Percentiles rank a stretch among this genome's conserved stretches.
Evolutionary conservation across 2,113 vertebrate genomes (phyloP).

Genomic region (Varanus salvator): DNA sequence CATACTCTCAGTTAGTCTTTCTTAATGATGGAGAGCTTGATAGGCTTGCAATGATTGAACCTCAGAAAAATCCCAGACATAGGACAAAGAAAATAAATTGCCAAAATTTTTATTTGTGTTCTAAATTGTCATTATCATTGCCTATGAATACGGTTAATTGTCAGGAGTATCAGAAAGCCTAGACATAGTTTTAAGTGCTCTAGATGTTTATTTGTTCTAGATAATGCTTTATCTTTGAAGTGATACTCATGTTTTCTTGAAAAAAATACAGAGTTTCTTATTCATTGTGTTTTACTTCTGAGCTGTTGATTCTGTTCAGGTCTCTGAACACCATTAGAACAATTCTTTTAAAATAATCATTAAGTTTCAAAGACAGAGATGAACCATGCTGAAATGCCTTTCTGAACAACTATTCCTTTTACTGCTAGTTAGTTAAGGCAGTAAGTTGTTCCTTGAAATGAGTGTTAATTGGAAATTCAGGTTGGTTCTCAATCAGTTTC

Average conservation of each 20-base stretch:
- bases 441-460: not conserved
- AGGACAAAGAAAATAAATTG: not conserved
- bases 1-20: not conserved
- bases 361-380: not conserved
- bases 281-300: conserved; percentile 17
- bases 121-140: not conserved
- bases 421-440: not conserved
- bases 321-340: not conserved
- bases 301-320: not conserved
- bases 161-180: not conserved
- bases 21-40: not conserved
- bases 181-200: not conserved
- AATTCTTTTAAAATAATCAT: not conserved
- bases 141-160: not conserved
- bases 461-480: not conserved
- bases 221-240: conserved; percentile 21
- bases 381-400: not conserved
- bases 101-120: not conserved
- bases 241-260: not conserved
- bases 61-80: not conserved
- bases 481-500: not conserved
- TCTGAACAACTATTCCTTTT: not conserved
- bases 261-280: not conserved
- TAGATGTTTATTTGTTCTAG: not conserved
- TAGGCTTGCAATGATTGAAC: not conserved